A percentile compares a stretch with the other conserved stretches of the same genome.
Conservation (phyloP, 2,113 vertebrate species). For the Thalassarche chlororhynchos region DNA sequence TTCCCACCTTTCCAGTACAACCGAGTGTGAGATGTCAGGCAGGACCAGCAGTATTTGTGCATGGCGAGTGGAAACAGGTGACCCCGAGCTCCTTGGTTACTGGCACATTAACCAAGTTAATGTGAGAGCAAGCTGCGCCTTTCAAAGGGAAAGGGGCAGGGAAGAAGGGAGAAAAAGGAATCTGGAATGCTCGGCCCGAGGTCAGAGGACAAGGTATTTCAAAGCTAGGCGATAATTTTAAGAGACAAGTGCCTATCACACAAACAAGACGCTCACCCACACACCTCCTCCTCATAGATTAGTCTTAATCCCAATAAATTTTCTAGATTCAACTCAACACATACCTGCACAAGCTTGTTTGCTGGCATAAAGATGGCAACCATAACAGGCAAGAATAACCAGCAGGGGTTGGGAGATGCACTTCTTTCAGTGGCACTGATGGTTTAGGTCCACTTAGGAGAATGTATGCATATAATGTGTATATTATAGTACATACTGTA, state of each 20-base stretch:
- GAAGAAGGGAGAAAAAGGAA: not conserved
- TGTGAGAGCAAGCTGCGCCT: not conserved
- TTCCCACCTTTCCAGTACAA: not conserved
- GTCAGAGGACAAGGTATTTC: constrained; percentile 5
- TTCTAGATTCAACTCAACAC: not conserved
- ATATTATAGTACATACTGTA: not conserved
- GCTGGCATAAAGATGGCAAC: not conserved
- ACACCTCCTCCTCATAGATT: not conserved
- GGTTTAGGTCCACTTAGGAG: not conserved
- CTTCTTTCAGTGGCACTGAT: not conserved
- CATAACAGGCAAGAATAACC: not conserved
- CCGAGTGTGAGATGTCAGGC: not conserved
- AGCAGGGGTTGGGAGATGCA: not conserved
- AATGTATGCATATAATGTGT: not conserved
- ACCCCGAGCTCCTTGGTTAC: not conserved
- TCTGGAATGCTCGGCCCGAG: not conserved
- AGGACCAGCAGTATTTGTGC: not conserved
- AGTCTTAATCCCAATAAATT: not conserved
- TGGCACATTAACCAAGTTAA: not conserved
- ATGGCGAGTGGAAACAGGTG: not conserved
- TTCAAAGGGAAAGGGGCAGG: not conserved
- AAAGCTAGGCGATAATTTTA: not conserved
- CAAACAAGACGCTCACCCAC: not conserved
- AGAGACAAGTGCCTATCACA: not conserved
- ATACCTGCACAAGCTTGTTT: not conserved